These are phyloP conservation scores for human DNA, from an alignment of 2,113 vertebrate species.

Conservation along the genomic window DNA sequence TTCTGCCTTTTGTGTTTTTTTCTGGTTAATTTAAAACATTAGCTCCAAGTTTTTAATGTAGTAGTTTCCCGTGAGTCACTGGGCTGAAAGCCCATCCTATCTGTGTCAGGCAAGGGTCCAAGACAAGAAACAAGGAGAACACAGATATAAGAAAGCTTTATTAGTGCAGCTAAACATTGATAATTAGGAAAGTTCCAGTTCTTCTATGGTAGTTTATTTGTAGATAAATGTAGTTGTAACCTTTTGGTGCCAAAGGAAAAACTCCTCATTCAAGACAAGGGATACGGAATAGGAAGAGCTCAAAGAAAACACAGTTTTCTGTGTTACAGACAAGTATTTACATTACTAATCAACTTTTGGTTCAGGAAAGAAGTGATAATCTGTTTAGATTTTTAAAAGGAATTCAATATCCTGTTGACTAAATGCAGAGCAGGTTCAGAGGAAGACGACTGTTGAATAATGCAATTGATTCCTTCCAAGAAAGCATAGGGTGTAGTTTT, in stretches of 20 bases:
- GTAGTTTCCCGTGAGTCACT: not conserved
- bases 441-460: not conserved
- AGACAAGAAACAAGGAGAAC: constrained; percentile 8
- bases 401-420: constrained; percentile 13
- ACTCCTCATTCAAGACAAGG: not conserved
- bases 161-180: not conserved
- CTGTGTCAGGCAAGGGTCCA: constrained; percentile 22
- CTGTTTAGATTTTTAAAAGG: constrained; percentile 48
- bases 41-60: constrained; percentile 47
- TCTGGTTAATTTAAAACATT: constrained; percentile 61
- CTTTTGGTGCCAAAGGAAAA: not conserved
- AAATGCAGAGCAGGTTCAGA: not conserved
- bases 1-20: constrained; percentile 28
- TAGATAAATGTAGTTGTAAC: not conserved
- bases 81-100: not conserved
- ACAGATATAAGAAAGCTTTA: not conserved
- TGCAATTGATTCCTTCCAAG: not conserved
- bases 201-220: not conserved
- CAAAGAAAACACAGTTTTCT: not conserved
- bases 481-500: not conserved
- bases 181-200: constrained; percentile 6
- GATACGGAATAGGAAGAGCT: not conserved
- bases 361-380: constrained; percentile 36
- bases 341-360: not conserved
- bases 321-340: not conserved